Evolutionary conservation across 2,797 vertebrate genomes (phyloP), one percentile per base, ranked within the genome.

Genomic region (Graptemys geographica): DNA sequence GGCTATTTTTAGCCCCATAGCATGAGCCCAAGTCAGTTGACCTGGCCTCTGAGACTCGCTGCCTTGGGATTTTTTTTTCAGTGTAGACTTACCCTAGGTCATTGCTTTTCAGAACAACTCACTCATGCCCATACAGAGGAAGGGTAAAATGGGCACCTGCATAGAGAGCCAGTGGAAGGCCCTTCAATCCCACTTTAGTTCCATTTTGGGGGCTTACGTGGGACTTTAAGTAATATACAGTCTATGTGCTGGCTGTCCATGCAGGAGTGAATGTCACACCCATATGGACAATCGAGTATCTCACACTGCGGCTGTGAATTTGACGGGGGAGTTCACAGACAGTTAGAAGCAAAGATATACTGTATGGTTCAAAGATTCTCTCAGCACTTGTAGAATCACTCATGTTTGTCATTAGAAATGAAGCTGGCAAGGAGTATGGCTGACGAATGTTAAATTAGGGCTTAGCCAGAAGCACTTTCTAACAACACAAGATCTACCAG

Each of bases 21-120:
- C 18, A 23, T 11, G 9, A 41, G 9, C n/a, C 19, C 37, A 37
- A 41, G 19, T 41, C n/a, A 23, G n/a, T 23, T 72, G 33, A 72
- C 19, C n/a, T 41, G 65, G 10, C 19, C 65, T 33, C 13, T 62
- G 28, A 62, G 28, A 62, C 28, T 21, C 19, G 3, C 9, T 21
- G 65, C 10, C n/a, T 11, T 23, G n/a, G 78, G 31, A 52, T 27
- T 49, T 79, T 49, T 18, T 8, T 52, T 16, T 79, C 78, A 51
- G n/a, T 72, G 65, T 72, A 72, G 65, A 21, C 65, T 41, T 72
- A 41, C 62, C 62, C 18, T 69, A 69, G n/a, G 18, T 37, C 51
- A 47, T 47, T 37, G 76, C 2, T 13, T 16, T 4, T 72, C 41
- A 87, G 79, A 93, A 92, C 92, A 91, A 86, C 85, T 89, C 90